These are phyloP conservation scores for Araneus ventricosus DNA, from an alignment of 1,140 invertebrate species.

Conservation along the genomic window DNA sequence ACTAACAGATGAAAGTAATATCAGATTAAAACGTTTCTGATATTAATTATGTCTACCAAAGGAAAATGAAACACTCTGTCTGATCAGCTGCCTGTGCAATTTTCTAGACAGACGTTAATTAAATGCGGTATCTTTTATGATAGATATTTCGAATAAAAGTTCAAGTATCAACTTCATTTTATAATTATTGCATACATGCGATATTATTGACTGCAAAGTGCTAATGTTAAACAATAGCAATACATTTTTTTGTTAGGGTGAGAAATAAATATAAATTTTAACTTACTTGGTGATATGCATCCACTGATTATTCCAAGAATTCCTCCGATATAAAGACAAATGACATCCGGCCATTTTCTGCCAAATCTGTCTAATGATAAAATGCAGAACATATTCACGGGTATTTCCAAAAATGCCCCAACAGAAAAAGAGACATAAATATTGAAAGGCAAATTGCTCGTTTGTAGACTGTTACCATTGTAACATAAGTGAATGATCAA, in stretches of 20 bases:
- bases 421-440: constrained; percentile 91
- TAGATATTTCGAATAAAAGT: too few species aligned
- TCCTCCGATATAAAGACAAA: constrained; percentile 88
- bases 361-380: constrained; percentile 90
- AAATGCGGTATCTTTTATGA: too few species aligned
- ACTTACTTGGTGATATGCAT: constrained; percentile 54
- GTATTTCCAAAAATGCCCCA: constrained; percentile 89
- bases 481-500: constrained; percentile 92
- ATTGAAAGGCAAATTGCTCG: constrained; percentile 88
- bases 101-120: too few species aligned
- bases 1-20: too few species aligned
- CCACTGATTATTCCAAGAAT: constrained; percentile 84
- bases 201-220: too few species aligned
- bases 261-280: background rate
- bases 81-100: too few species aligned
- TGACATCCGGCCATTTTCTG: constrained; percentile 90
- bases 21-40: too few species aligned
- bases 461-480: constrained; percentile 91
- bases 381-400: constrained; percentile 90
- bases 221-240: background rate
- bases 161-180: too few species aligned
- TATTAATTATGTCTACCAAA: too few species aligned
- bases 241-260: too few species aligned
- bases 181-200: too few species aligned
- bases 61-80: too few species aligned